Percentiles rank a stretch among this genome's conserved stretches.
These are phyloP conservation scores for Erpobdella octoculata DNA, from an alignment of 2,888 invertebrate species.

Conservation along the genomic window DNA sequence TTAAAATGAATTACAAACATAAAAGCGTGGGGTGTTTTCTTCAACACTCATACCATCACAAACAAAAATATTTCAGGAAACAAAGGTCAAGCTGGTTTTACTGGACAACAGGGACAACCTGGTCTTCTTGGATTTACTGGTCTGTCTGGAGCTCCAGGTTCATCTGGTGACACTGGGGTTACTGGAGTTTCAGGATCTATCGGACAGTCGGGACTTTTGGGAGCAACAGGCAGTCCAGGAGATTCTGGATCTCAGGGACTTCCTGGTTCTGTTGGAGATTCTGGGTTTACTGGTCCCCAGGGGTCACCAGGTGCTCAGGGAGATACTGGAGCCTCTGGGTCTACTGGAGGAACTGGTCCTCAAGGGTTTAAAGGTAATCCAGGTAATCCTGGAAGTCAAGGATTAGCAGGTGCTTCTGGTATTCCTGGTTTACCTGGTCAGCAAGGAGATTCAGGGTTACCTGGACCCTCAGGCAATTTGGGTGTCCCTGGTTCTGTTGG, in stretches of 20 bases:
- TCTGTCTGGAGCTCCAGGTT: not conserved
- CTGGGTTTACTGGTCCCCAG: slow-evolving; percentile 9
- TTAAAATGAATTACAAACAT: too few relatives aligned
- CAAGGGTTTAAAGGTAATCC: slow-evolving; percentile 3
- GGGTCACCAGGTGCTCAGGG: not conserved
- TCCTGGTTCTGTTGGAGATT: slow-evolving; percentile 28
- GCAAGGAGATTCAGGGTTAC: not conserved
- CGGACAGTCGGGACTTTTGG: slow-evolving; percentile 4
- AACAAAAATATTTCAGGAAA: too few relatives aligned
- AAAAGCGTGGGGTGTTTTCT: too few relatives aligned
- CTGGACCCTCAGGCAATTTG: not conserved
- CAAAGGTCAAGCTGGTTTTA: slow-evolving; percentile 11
- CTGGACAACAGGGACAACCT: not conserved
- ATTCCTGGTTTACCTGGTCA: not conserved
- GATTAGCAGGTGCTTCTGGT: not conserved
- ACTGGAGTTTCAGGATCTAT: not conserved
- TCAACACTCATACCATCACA: too few relatives aligned
- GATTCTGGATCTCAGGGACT: slow-evolving; percentile 32
- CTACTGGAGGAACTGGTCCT: not conserved
- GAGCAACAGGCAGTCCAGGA: slow-evolving; percentile 3
- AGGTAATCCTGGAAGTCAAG: slow-evolving; percentile 24
- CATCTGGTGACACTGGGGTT: not conserved
- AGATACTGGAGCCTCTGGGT: slow-evolving; percentile 15
- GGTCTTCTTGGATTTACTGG: slow-evolving; percentile 19
- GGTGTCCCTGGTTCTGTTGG: slow-evolving; percentile 1